Evolutionary conservation across 2,797 vertebrate species (phyloP), one percentile per base, ranked within the genome.

Genomic region (Chelon labrosus): DNA sequence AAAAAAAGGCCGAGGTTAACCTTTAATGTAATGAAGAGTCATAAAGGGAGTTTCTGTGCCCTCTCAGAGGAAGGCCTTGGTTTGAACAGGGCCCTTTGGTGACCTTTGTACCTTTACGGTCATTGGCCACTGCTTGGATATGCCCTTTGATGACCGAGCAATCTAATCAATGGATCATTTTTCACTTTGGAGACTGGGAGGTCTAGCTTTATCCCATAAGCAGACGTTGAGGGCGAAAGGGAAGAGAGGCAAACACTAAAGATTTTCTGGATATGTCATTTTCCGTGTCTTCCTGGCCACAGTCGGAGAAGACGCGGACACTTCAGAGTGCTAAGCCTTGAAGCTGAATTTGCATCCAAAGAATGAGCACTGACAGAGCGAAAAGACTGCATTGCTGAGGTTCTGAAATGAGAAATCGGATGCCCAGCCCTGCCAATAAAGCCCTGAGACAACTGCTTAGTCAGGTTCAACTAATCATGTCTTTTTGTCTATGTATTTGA

Each of bases 401-500:
- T 73, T 85, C 71, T 65, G 59, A 86, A 82, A 86, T 87, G 86
- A 88, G 71, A 67, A 82, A 88, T 86, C 38, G 68, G 75, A 72
- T 25, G 52, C 71, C 41, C 7, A 49, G 62, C 25, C 77, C 90
- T 93, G 94, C 94, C 94, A 91, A 94, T 95, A 95, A 92, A 89
- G 91, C 93, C 70, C 90, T 92, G 89, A 88, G 90, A 88, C 92
- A 88, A 94, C 90, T 95, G 93, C 93, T 95, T 95, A 93, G 90
- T 95, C 95, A 96, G 95, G 94, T 93, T 94, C 94, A 94, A 96
- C 95, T 93, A 94, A 96, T 95, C 95, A 95, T 94, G 93, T 94
- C 89, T 91, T 93, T 94, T 94, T 91, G 94, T 95, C 95, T 75
- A 93, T 96, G 94, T 89, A 93, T 95, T 92, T 92, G 93, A 93